A percentile compares a stretch with the other conserved stretches of the same genome.
Evolutionary conservation across 2,797 vertebrate genomes (phyloP).

Genomic region (Gymnocypris eckloni): DNA sequence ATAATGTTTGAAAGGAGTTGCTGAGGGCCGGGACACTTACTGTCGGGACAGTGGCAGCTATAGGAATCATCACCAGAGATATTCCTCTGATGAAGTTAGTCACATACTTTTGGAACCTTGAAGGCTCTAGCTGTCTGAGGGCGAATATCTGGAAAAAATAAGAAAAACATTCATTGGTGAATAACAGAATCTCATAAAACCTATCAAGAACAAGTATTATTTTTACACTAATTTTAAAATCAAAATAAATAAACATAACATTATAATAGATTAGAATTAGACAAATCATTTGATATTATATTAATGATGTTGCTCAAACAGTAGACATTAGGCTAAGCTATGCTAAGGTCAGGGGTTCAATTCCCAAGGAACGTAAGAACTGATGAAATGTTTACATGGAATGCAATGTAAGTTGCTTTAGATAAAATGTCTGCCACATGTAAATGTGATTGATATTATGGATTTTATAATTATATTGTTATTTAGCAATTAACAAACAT

Average conservation of each 20-base stretch:
- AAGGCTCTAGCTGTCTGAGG: slow-evolving; percentile 73
- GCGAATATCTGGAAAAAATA: slow-evolving; percentile 81
- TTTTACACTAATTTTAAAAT: not conserved
- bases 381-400: too few species aligned
- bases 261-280: too few species aligned
- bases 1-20: not conserved
- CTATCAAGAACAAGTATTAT: not conserved
- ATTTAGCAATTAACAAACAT: not conserved
- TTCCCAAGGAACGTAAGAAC: too few species aligned
- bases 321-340: not conserved
- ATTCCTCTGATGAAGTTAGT: slow-evolving; percentile 80
- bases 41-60: slow-evolving; percentile 89
- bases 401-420: too few species aligned
- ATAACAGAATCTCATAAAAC: not conserved
- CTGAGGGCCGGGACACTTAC: slow-evolving; percentile 76
- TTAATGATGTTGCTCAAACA: not conserved
- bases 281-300: not conserved
- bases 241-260: not conserved
- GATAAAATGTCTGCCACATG: too few species aligned
- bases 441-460: not conserved
- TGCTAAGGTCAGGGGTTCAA: too few species aligned
- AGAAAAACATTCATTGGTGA: not conserved
- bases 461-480: not conserved
- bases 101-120: slow-evolving; percentile 78
- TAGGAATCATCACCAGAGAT: slow-evolving; percentile 87